phyloP scores from a whole-genome alignment of 2,888 invertebrate species.

The Tolmerus cingulatus region DNA sequence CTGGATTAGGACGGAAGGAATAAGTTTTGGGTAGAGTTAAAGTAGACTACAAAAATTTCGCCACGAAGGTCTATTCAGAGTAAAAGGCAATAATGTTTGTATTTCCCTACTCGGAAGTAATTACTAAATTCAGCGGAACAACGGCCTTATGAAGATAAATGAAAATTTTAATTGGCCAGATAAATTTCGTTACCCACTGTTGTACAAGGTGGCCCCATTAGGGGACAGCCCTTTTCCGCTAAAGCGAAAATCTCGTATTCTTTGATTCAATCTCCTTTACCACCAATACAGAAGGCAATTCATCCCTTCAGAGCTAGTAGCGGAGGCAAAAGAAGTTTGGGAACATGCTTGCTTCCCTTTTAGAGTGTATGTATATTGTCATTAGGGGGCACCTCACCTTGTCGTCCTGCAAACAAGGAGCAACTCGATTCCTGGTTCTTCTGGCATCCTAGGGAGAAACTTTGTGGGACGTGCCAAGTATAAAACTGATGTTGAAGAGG shows the following conservation, averaged over 20 bases:
- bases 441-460: background rate
- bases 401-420: background rate
- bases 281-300: background rate
- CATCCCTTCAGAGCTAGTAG: background rate
- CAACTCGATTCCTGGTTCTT: background rate
- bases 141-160: background rate
- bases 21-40: background rate
- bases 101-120: background rate
- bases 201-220: background rate
- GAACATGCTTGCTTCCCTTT: background rate
- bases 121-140: background rate
- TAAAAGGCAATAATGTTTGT: background rate
- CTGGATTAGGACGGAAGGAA: background rate
- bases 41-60: background rate
- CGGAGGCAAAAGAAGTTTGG: background rate
- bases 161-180: background rate
- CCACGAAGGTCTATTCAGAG: background rate
- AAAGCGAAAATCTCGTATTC: background rate
- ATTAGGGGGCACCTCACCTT: background rate
- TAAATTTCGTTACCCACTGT: background rate
- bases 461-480: background rate
- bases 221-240: background rate
- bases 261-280: background rate
- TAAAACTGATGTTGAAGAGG: background rate
- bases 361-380: background rate